Base-by-base conservation (phyloP, 2,888 invertebrate species). In the Chymomyza caudatula region DNA sequence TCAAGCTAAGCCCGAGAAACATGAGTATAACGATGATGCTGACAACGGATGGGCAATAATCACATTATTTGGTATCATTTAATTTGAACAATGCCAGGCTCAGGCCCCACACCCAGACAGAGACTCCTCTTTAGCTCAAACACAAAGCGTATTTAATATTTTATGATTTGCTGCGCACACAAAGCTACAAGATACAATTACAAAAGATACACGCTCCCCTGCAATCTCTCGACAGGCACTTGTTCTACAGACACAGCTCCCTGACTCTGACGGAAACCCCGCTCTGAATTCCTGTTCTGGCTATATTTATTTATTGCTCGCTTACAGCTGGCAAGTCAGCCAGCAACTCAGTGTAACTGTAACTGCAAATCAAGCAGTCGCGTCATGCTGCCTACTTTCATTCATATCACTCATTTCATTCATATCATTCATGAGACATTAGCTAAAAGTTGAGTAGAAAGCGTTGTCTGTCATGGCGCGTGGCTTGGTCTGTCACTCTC, bases 11-110 rank as follows among this genome's bases (percentile, higher is more conserved):
- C 29, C 59, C 60, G 43, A 55, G 54, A 54, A 69, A 63, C 56
- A 60, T 22, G 55, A 29, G 22, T 11, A 44, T 53, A 13, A n/a
- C 43, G 44, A 61, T 23, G 68, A 65, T 63, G 64, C 49, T 17
- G 59, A 59, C 56, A 67, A 59, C 51, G 65, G 56, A 17, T 49
- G 64, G 54, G 67, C 65, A 72, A 73, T 86, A 80, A 86, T 85
- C 80, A 86, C 87, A 80, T 86, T 80, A 86, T 85, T 71, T 70
- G 85, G 65, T 69, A 76, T 74, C 80, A 78, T 80, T 80, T 80
- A 76, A 80, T 86, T 86, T 86, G 54, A 70, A 76, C 87, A 85
- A 78, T 69, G 71, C 55, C 61, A 2, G 19, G 8, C 53, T 44
- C 61, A 2, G 19, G 15, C 53, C 8, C 47, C 3, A 4, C 8